Evolutionary conservation across 2,113 vertebrate species (phyloP).

Genomic region (Caretta caretta): DNA sequence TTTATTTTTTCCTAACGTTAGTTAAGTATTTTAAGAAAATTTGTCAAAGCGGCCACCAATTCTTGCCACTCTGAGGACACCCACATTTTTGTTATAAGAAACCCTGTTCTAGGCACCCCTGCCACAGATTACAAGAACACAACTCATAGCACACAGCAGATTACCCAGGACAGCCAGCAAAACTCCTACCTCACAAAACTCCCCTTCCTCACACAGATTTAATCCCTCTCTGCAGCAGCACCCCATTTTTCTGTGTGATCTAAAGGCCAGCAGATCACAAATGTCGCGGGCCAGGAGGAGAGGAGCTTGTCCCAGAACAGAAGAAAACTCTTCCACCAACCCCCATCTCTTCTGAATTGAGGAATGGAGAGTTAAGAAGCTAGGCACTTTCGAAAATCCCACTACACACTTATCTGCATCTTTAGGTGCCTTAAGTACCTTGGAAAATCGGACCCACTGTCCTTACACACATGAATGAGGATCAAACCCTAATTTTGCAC

Average conservation of each 20-base stretch:
- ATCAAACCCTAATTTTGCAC: neutral
- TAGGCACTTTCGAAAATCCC: neutral
- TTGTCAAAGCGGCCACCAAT: too few species aligned
- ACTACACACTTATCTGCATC: neutral
- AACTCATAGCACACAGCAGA: neutral
- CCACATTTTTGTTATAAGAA: too few species aligned
- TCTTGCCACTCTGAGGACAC: too few species aligned
- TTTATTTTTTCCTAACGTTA: too few species aligned
- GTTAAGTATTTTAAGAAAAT: too few species aligned
- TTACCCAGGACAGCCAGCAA: neutral
- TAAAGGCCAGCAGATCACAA: neutral
- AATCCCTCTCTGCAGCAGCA: neutral
- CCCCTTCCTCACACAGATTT: neutral
- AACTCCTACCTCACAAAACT: neutral
- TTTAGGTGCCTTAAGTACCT: neutral
- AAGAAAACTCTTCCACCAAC: neutral
- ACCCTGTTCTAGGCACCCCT: neutral
- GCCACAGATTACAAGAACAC: neutral
- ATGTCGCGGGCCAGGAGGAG: neutral
- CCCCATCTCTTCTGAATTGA: neutral
- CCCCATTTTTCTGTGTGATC: neutral
- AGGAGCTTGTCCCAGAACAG: neutral
- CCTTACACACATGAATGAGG: slow-evolving; percentile 10
- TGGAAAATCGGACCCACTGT: neutral
- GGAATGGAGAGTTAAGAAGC: neutral